These are phyloP conservation scores for Dermolepida albohirtum DNA, from an alignment of 2,888 invertebrate genomes.

Conservation along the genomic window DNA sequence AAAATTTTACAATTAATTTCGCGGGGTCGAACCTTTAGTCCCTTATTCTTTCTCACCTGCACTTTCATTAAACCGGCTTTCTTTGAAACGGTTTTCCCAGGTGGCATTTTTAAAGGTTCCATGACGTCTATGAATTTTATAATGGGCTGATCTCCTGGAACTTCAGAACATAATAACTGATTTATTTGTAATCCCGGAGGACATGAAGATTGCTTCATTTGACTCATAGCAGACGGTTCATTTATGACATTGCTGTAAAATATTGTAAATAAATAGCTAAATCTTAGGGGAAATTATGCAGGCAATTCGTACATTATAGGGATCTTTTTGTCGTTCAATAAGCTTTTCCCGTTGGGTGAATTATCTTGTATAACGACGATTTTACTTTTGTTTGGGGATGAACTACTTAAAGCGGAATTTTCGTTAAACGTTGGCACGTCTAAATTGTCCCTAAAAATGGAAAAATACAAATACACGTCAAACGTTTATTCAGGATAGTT, in stretches of 20 bases:
- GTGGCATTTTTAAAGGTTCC: conserved; percentile 61
- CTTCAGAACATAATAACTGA: conserved; percentile 63
- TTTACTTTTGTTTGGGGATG: conserved; percentile 81
- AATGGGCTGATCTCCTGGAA: conserved; percentile 64
- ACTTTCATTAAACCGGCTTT: conserved; percentile 58
- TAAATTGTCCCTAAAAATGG: conserved; percentile 64
- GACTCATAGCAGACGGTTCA: conserved; percentile 10
- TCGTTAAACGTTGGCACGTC: conserved; percentile 68
- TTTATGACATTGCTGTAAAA: not conserved
- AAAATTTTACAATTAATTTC: not conserved
- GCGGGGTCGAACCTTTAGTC: not conserved
- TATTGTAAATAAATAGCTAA: no score
- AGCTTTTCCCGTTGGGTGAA: conserved; percentile 65
- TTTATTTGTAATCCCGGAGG: conserved; percentile 63
- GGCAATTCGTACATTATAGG: conserved; percentile 9
- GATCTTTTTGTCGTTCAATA: not conserved
- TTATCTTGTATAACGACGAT: conserved; percentile 81
- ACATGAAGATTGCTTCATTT: conserved; percentile 19
- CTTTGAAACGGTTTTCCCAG: conserved; percentile 59
- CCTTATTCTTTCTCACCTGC: conserved; percentile 54
- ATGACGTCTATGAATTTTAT: conserved; percentile 62
- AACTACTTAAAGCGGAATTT: conserved; percentile 77
- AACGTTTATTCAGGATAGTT: no score
- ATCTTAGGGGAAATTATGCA: no score
- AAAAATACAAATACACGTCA: conserved; percentile 55